Evolutionary conservation across 1,140 invertebrate species (phyloP), one percentile per base, ranked within the genome.

Genomic region (Lepidostoma basale): DNA sequence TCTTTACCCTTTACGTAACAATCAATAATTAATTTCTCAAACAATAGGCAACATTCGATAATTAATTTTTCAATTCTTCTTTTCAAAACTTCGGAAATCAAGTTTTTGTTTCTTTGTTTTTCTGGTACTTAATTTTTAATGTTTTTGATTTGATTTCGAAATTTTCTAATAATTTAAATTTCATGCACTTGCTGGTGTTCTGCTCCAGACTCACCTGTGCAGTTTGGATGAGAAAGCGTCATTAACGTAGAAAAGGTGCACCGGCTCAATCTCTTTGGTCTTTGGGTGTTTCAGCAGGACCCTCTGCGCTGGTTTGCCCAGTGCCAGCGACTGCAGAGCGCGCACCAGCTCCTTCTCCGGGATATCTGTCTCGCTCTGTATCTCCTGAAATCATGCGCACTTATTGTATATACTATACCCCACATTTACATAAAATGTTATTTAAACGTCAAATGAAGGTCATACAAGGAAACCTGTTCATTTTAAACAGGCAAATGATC

Each of bases 171-270:
- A n/a, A n/a, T n/a, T n/a, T 59, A 54, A 10, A 68, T 9, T 47
- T 6, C 16, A n/a, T 36, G 6, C 33, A 36, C 33, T 8, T 36
- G 6, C 6, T 36, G 33, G 33, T 36, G 25, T 56, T n/a, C n/a
- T n/a, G n/a, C n/a, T n/a, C n/a, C 62, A 52, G 26, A 25, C 3
- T 20, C 52, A 96, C 88, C 96, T 90, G 80, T 97, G 93, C 71
- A 99, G 86, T 85, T 98, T 98, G 28, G 97, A 99, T 28, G 94
- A 94, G 83, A 99, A 99, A 68, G 93, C 92, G 79, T 99, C 98
- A 82, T 99, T 99, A 3, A 99, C 95, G 76, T 88, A 91, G 79
- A 99, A 99, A 74, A 91, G 88, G 81, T 99, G 94, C 25, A 87
- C 86, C 10, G 93, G 88, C 81, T 98, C 96, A 73, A 98, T 99